A percentile compares a stretch with the other conserved stretches of the same genome.
phyloP scores from a whole-genome alignment of 1,140 invertebrate species.

The Choristoneura fumiferana region DNA sequence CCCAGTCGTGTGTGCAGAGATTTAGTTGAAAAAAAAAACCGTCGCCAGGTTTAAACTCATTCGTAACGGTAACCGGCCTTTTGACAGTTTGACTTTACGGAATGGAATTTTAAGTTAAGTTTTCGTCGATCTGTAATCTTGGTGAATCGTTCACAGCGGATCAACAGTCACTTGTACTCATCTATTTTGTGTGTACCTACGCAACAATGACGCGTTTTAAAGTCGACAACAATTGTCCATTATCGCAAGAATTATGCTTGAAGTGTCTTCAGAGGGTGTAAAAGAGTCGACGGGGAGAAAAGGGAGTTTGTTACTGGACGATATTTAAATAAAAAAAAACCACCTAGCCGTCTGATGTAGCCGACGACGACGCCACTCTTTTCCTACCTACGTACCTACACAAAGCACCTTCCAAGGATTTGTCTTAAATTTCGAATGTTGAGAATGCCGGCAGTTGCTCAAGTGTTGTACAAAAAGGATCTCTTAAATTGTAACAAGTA shows the following conservation, averaged over 20 bases:
- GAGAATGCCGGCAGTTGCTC: constrained; percentile 13
- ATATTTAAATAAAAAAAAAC: constrained; percentile 24
- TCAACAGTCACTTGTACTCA: background rate
- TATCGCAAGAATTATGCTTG: constrained; percentile 21
- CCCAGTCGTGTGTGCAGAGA: constrained; percentile 56
- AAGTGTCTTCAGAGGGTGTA: background rate
- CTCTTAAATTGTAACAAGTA: no score
- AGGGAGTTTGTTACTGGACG: constrained; percentile 18
- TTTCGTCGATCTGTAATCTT: constrained; percentile 42
- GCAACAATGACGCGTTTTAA: constrained; percentile 9
- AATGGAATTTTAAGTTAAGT: constrained; percentile 62
- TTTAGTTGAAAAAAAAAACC: constrained; percentile 65
- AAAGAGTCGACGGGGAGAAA: background rate
- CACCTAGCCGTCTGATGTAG: background rate
- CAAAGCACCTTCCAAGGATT: constrained; percentile 1
- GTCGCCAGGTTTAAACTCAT: constrained; percentile 65
- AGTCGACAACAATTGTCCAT: constrained; percentile 8
- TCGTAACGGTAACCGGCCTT: constrained; percentile 72
- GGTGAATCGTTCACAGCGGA: no score
- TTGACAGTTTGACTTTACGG: constrained; percentile 51
- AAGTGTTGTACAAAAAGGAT: no score
- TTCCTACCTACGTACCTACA: no score
- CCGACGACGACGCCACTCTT: constrained; percentile 1
- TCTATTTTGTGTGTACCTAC: background rate
- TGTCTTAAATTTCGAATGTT: background rate